phyloP scores from a whole-genome alignment of 1,140 invertebrate genomes.

The Archivesica marissinica region DNA sequence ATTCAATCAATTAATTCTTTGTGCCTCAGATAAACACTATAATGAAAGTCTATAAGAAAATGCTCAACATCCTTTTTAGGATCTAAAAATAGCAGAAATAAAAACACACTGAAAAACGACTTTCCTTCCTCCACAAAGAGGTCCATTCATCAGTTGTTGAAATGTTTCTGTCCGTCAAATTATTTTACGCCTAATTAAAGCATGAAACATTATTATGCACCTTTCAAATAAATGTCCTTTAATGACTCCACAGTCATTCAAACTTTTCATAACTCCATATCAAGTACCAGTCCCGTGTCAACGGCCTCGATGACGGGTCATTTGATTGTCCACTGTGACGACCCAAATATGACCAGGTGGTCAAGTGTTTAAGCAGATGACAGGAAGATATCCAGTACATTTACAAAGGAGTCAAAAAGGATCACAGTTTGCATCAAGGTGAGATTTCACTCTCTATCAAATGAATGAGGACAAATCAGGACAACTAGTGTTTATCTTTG shows the following conservation, averaged over 20 bases:
- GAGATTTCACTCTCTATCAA: conserved; percentile 4
- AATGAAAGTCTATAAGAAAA: too few species aligned
- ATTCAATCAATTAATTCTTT: too few species aligned
- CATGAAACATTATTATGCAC: conserved; percentile 16
- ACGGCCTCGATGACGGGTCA: neutral
- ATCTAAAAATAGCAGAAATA: neutral
- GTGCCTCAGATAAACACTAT: too few species aligned
- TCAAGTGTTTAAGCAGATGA: conserved; percentile 12
- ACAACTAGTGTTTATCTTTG: conserved; percentile 39
- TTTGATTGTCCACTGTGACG: neutral
- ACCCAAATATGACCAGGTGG: conserved; percentile 31
- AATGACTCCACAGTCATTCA: conserved; percentile 1
- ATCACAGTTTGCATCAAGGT: too few species aligned
- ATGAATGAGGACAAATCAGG: conserved; percentile 33
- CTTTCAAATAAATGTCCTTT: conserved; percentile 9
- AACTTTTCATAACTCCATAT: conserved; percentile 13
- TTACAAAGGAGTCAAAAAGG: conserved; percentile 5
- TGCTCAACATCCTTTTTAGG: conserved; percentile 9
- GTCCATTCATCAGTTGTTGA: neutral
- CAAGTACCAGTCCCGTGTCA: neutral
- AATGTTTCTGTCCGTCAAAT: neutral
- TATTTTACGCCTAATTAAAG: conserved; percentile 16
- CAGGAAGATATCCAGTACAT: neutral
- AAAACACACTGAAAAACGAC: neutral
- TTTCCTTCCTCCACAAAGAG: neutral